Conservation (phyloP, 1,140 invertebrate species). For the Aethina tumida region DNA sequence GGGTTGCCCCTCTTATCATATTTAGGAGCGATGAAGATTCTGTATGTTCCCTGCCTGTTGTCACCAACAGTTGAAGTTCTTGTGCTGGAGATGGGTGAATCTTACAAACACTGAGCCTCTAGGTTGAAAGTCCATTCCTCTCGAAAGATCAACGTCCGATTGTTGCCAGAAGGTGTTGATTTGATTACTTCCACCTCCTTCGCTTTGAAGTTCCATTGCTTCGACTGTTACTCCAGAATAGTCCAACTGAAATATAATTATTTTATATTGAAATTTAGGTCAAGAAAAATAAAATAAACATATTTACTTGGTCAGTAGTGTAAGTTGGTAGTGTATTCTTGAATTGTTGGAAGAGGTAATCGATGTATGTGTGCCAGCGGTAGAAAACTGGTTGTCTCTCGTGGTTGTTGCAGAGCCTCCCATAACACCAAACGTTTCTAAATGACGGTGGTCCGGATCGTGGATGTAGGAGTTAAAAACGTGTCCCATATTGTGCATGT, state of each 20-base stretch:
- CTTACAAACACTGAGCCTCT: slow-evolving; percentile 57
- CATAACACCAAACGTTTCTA: slow-evolving; percentile 56
- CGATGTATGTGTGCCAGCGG: slow-evolving; percentile 70
- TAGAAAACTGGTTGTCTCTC: slow-evolving; percentile 81
- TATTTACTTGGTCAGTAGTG: slow-evolving; percentile 42
- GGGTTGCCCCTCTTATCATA: slow-evolving; percentile 54
- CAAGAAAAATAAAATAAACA: too few species aligned
- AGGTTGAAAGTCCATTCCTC: slow-evolving; percentile 67
- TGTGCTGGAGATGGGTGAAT: slow-evolving; percentile 66
- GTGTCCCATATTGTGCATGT: slow-evolving; percentile 63
- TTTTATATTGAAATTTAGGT: not conserved
- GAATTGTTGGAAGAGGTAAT: slow-evolving; percentile 68
- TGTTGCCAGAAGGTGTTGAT: slow-evolving; percentile 63
- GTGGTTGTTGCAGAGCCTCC: slow-evolving; percentile 56
- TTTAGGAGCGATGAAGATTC: slow-evolving; percentile 66
- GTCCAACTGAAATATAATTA: slow-evolving; percentile 44
- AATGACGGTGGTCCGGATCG: slow-evolving; percentile 60
- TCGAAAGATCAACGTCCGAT: slow-evolving; percentile 59
- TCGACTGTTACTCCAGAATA: slow-evolving; percentile 52
- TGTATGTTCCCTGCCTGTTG: slow-evolving; percentile 53
- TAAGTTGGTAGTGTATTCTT: slow-evolving; percentile 60
- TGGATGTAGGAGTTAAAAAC: slow-evolving; percentile 56
- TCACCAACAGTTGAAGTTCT: slow-evolving; percentile 49
- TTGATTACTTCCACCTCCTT: slow-evolving; percentile 42
- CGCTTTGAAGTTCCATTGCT: slow-evolving; percentile 40